phyloP scores from a whole-genome alignment of 2,888 invertebrate genomes.

The Scaptomyza parva region DNA sequence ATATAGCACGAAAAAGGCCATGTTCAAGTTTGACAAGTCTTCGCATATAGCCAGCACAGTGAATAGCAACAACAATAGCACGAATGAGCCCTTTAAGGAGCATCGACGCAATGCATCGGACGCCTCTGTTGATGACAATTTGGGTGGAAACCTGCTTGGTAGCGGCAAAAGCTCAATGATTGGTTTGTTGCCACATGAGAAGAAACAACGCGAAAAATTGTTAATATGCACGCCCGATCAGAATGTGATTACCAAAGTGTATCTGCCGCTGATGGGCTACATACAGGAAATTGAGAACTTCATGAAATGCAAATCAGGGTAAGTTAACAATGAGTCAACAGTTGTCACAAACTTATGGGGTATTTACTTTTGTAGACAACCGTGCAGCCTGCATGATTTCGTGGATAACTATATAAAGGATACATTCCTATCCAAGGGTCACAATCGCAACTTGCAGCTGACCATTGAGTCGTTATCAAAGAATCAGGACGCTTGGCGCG shows the following conservation, averaged over 20 bases:
- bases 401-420: conserved; percentile 94
- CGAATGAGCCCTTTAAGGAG: conserved; percentile 74
- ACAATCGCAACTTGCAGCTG: conserved; percentile 85
- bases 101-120: conserved; percentile 84
- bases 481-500: conserved; percentile 92
- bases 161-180: conserved; percentile 70
- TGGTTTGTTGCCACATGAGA: conserved; percentile 66
- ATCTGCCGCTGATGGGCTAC: conserved; percentile 92
- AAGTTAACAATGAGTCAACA: conserved; percentile 44
- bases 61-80: conserved; percentile 18
- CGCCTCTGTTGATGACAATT: conserved; percentile 83
- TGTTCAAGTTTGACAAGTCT: conserved; percentile 90
- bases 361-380: conserved; percentile 84
- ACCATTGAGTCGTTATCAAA: conserved; percentile 90
- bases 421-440: conserved; percentile 92
- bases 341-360: neutral
- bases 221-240: conserved; percentile 92
- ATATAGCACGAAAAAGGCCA: conserved; percentile 86
- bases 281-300: conserved; percentile 93
- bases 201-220: conserved; percentile 86
- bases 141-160: conserved; percentile 63
- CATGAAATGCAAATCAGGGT: conserved; percentile 87
- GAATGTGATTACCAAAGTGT: conserved; percentile 91
- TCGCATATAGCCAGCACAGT: conserved; percentile 72
- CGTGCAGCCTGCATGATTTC: conserved; percentile 93